Evolutionary conservation across 2,888 invertebrate species (phyloP), one percentile per base, ranked within the genome.

Genomic region (Chrysodeixis includens): DNA sequence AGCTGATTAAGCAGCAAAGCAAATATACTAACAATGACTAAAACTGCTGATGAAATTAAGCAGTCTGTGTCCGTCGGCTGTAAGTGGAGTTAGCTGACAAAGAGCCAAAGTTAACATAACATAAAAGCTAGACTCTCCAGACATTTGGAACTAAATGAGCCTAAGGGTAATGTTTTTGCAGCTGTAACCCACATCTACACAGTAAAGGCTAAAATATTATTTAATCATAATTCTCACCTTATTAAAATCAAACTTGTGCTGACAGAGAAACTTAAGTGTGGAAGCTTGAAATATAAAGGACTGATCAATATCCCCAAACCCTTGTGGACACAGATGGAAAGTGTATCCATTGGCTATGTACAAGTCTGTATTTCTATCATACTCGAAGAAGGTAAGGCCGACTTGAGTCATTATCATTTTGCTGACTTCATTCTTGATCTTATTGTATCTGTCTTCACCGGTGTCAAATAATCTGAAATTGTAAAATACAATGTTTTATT

Each of bases 201-300:
- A n/a, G n/a, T n/a, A n/a, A n/a, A n/a, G n/a, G n/a, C n/a, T 26
- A 26, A 2, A 26, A 6, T 26, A 26, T 26, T 26, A 26, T 26
- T 2, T 16, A 16, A 18, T 40, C 51, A 55, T 30, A 52, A 35
- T 58, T 46, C 83, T 82, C 94, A 97, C 97, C 96, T 97, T 97
- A 88, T 97, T 97, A 85, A 97, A 98, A 91, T 98, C 96, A 89
- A 97, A 97, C 26, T 96, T 95, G 84, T 97, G 93, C 59, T 86
- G 87, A 77, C 95, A 95, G 40, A 97, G 92, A 88, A 97, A 98
- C 66, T 96, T 95, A 14, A 97, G 82, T 4, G 96, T 95, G 0
- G 96, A 96, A 0, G 96, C 95, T 92, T 97, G 96, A 82, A 96
- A 96, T 52, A 95, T 91, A 83, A 97, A 96, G 30, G 93, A 89